phyloP scores from a whole-genome alignment of 2,113 vertebrate species.

The Aplodontia rufa region DNA sequence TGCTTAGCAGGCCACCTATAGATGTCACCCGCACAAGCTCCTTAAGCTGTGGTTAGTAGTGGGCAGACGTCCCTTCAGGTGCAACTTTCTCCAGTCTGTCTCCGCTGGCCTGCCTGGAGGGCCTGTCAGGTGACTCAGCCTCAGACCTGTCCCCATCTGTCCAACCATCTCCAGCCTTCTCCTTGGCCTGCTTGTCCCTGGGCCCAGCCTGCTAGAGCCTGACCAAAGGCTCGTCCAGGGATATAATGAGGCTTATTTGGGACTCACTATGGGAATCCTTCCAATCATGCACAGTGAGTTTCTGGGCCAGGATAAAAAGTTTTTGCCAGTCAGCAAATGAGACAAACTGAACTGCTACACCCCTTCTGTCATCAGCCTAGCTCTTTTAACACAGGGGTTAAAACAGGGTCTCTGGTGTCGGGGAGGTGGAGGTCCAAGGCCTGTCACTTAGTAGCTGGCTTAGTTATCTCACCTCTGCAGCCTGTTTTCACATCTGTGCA shows the following conservation, averaged over 20 bases:
- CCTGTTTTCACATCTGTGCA: not conserved
- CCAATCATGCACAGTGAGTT: conserved; percentile 56
- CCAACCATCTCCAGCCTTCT: not conserved
- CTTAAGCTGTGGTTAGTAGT: not conserved
- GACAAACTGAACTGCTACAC: not conserved
- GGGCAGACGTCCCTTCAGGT: not conserved
- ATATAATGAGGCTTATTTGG: not conserved
- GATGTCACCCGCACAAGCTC: not conserved
- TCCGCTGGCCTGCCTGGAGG: not conserved
- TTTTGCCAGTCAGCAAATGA: conserved; percentile 67
- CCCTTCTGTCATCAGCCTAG: not conserved
- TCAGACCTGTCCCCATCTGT: not conserved
- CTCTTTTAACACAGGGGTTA: not conserved
- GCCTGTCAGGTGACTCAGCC: not conserved
- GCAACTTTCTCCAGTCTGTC: not conserved
- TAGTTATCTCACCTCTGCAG: not conserved
- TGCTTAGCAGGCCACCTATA: not conserved
- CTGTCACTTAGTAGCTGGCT: not conserved
- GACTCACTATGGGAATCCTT: conserved; percentile 31
- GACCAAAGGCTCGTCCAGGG: not conserved
- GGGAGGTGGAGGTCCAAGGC: not conserved
- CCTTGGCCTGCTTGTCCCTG: not conserved
- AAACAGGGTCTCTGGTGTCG: not conserved
- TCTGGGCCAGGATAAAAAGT: conserved; percentile 63
- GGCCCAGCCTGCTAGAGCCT: not conserved